These are phyloP conservation scores for Dryobates pubescens DNA, from an alignment of 2,797 vertebrate genomes.

Conservation along the genomic window DNA sequence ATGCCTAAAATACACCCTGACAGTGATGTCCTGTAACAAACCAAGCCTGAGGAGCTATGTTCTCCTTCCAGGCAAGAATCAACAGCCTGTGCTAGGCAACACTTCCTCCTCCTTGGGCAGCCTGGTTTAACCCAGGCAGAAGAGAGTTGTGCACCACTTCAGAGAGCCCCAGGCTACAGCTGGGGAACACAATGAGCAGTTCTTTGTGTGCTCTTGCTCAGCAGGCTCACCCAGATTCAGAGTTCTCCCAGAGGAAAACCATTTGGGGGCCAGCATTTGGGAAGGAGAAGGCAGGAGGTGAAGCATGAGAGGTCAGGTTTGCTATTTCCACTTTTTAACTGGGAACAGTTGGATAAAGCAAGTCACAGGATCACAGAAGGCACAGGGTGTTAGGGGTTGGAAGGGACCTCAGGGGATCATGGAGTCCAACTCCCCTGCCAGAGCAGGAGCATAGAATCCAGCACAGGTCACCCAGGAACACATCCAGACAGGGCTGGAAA, in stretches of 20 bases:
- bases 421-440: no score
- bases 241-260: background rate
- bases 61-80: background rate
- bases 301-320: background rate
- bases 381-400: no score
- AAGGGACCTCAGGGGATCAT: no score
- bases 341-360: background rate
- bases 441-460: no score
- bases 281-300: background rate
- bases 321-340: background rate
- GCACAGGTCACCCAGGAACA: no score
- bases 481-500: no score
- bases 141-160: background rate
- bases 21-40: constrained; percentile 18
- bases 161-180: background rate
- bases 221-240: background rate
- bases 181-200: background rate
- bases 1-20: constrained; percentile 34
- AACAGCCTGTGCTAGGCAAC: background rate
- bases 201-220: background rate
- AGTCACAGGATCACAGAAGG: no score
- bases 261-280: background rate
- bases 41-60: constrained; percentile 24
- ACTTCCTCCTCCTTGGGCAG: background rate
- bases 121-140: background rate